A percentile compares a stretch with the other conserved stretches of the same genome.
Evolutionary conservation across 2,888 invertebrate species (phyloP).

Genomic region (Gisinianus flammeolus): DNA sequence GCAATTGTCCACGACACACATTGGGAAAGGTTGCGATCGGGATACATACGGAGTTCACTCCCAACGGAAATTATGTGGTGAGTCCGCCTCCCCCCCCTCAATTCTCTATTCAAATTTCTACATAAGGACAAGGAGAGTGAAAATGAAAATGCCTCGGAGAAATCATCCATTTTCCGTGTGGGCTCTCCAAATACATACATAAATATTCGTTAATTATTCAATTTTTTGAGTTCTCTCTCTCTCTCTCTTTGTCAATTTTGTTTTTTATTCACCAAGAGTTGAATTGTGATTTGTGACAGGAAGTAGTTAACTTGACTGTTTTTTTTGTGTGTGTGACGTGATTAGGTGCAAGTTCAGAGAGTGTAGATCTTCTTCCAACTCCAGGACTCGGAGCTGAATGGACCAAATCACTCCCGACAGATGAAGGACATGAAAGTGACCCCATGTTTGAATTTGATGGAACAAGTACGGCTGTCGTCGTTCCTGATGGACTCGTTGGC

Average conservation of each 20-base stretch:
- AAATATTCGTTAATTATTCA: too few species aligned
- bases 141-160: not conserved
- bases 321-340: not conserved
- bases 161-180: too few species aligned
- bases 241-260: too few species aligned
- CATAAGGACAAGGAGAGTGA: not conserved
- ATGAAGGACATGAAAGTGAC: constrained; percentile 81
- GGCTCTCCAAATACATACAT: too few species aligned
- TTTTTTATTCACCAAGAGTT: not conserved
- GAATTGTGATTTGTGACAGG: not conserved
- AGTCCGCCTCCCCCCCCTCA: constrained; percentile 58
- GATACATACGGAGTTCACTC: constrained; percentile 88
- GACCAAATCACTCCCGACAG: constrained; percentile 81
- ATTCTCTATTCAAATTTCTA: too few species aligned
- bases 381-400: constrained; percentile 78
- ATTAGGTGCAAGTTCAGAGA: constrained; percentile 76
- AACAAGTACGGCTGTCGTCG: constrained; percentile 80
- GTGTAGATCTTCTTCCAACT: constrained; percentile 83
- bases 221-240: too few species aligned
- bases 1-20: constrained; percentile 79
- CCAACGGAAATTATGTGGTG: constrained; percentile 82
- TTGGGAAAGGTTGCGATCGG: constrained; percentile 94
- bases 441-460: constrained; percentile 97
- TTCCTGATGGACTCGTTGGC: constrained; percentile 77
- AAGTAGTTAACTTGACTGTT: not conserved